Evolutionary conservation across 2,113 vertebrate genomes (phyloP).

Genomic region (human (Homo sapiens)): GRCh38 chr19:43519501-43520000

Average conservation of each 20-base stretch:
- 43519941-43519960: too few species aligned
- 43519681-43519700: not conserved
- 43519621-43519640: fast-evolving
- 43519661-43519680: slow-evolving; percentile 68
- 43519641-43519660: not conserved
- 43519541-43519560: not conserved
- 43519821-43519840: not conserved
- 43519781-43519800: not conserved
- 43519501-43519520: not conserved
- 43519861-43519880: not conserved
- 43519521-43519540: not conserved
- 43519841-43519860: not conserved
- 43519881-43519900: not conserved
- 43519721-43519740: not conserved
- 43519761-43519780: not conserved
- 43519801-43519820: not conserved
- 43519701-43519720: not conserved
- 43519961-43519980: too few species aligned
- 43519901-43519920: not conserved
- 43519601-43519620: not conserved
- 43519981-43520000: too few species aligned
- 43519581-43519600: not conserved
- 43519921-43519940: not conserved
- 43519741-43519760: not conserved
- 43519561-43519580: not conserved